Evolutionary conservation across 92 coral and sea anemone species (phyloP).

Genomic region (Palythoa grandiflora): DNA sequence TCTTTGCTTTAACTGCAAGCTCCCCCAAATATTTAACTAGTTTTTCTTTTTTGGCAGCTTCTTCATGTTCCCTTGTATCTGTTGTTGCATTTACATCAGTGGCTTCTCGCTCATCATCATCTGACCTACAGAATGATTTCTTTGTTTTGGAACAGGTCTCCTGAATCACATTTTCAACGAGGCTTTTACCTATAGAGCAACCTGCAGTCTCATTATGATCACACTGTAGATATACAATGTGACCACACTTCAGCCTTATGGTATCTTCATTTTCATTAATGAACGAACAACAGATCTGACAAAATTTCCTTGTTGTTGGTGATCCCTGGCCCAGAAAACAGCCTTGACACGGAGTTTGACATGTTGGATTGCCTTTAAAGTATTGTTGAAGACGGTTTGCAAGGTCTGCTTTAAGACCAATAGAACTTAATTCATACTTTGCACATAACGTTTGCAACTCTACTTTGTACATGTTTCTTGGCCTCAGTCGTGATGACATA

Average conservation of each 20-base stretch:
- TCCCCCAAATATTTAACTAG: slow-evolving; percentile 38
- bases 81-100: not conserved
- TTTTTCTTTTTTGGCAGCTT: slow-evolving; percentile 25
- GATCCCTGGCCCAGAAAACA: slow-evolving; percentile 28
- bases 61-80: not conserved
- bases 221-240: slow-evolving; percentile 38
- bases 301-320: slow-evolving; percentile 38
- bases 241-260: slow-evolving; percentile 30
- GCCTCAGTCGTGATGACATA: slow-evolving; percentile 32
- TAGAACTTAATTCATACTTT: slow-evolving; percentile 1
- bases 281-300: slow-evolving; percentile 31
- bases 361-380: slow-evolving; percentile 28
- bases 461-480: slow-evolving; percentile 45
- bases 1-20: slow-evolving; percentile 39
- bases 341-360: slow-evolving; percentile 26
- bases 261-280: not conserved
- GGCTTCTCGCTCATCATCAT: not conserved
- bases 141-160: slow-evolving; percentile 35
- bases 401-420: slow-evolving; percentile 33
- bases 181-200: slow-evolving; percentile 31
- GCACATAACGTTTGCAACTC: slow-evolving; percentile 41
- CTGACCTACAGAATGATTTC: slow-evolving; percentile 25
- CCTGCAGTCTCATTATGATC: not conserved
- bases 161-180: slow-evolving; percentile 25
- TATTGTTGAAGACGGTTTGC: slow-evolving; percentile 25